Conservation (phyloP, 2,113 vertebrate genomes). For the Connochaetes taurinus region DNA sequence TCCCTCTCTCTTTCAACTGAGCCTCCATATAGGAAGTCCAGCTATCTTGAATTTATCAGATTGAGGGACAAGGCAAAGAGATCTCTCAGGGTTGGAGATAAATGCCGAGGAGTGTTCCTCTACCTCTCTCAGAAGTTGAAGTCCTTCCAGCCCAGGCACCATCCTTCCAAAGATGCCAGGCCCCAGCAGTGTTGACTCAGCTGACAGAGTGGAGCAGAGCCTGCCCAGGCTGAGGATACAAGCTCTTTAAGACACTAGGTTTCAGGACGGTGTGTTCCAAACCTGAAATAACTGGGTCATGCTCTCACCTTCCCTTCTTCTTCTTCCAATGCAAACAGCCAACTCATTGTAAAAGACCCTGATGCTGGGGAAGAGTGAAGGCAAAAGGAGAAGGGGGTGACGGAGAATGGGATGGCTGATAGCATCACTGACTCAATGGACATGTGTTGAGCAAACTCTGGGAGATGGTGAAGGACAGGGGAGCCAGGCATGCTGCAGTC, state of each 20-base stretch:
- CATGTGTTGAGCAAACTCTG: background rate
- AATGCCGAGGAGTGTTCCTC: rapidly evolving
- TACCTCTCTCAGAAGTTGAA: too few relatives aligned
- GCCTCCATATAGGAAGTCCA: background rate
- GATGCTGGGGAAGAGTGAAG: background rate
- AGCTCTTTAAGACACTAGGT: background rate
- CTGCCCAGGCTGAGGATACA: background rate
- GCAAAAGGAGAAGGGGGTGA: background rate
- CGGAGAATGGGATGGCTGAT: background rate
- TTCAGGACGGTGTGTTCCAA: background rate
- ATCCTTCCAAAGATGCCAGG: rapidly evolving
- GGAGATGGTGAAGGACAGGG: background rate
- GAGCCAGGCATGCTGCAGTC: background rate
- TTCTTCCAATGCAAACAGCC: background rate
- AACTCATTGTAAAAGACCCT: background rate
- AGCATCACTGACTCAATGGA: background rate
- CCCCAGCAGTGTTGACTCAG: background rate
- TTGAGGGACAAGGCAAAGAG: background rate
- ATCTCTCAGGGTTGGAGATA: background rate
- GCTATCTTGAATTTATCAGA: background rate
- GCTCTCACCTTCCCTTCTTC: background rate
- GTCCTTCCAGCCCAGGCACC: background rate
- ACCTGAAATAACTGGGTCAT: background rate
- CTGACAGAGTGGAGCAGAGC: background rate
- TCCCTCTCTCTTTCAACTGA: background rate